Conservation (phyloP, 2,888 invertebrate species). For the Chymomyza fuscimana region DNA sequence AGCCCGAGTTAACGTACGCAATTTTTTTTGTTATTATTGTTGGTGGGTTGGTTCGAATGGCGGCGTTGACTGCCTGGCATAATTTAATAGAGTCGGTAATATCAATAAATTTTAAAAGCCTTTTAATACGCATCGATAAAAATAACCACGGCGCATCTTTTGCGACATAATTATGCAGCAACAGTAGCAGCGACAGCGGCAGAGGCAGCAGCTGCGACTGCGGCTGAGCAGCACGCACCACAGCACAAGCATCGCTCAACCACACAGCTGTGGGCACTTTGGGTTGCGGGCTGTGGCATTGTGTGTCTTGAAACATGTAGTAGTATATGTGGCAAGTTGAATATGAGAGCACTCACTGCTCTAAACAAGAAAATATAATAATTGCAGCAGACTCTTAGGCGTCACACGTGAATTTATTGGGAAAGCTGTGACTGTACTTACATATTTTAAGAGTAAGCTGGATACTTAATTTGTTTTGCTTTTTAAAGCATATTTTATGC, state of each 20-base stretch:
- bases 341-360: not conserved
- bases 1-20: too few species aligned
- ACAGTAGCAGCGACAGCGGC: conserved; percentile 39
- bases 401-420: not conserved
- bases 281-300: not conserved
- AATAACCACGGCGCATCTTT: conserved; percentile 53
- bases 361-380: not conserved
- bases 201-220: not conserved
- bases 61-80: conserved; percentile 51
- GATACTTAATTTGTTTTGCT: too few species aligned
- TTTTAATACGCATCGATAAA: conserved; percentile 72
- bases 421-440: not conserved
- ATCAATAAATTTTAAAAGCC: conserved; percentile 74
- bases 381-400: not conserved
- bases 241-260: conserved; percentile 2
- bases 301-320: not conserved
- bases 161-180: conserved; percentile 59
- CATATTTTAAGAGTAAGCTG: too few species aligned
- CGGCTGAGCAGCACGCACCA: not conserved
- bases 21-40: too few species aligned
- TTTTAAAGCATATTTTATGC: too few species aligned
- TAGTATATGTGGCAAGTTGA: not conserved
- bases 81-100: conserved; percentile 73
- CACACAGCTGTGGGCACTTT: conserved; percentile 6
- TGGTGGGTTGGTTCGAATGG: not conserved